Percentiles rank a stretch among this genome's conserved stretches.
phyloP scores from a whole-genome alignment of 2,888 invertebrate species.

The Agapostemon virescens region DNA sequence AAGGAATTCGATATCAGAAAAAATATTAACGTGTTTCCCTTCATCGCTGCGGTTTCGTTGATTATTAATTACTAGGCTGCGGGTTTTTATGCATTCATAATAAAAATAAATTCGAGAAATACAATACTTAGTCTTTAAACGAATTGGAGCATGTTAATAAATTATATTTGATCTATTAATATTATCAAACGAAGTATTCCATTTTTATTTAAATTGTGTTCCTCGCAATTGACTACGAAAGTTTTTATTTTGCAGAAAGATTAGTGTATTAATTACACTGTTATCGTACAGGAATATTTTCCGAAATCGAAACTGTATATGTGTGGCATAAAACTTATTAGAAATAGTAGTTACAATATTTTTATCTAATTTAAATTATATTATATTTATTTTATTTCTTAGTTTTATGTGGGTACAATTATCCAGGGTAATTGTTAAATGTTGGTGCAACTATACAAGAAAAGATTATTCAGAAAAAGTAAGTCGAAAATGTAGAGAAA shows the following conservation, averaged over 20 bases:
- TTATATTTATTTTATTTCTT: background rate
- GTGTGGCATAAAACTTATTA: background rate
- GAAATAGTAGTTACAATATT: too few species aligned
- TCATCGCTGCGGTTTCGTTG: background rate
- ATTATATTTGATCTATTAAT: background rate
- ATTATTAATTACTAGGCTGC: background rate
- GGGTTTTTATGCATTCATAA: background rate
- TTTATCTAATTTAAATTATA: too few species aligned
- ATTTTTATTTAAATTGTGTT: background rate
- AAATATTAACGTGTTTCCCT: background rate
- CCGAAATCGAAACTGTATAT: background rate
- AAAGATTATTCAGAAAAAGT: background rate
- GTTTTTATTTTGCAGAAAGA: background rate
- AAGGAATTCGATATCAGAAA: constrained; percentile 4
- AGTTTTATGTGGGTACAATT: background rate
- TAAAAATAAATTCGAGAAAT: background rate
- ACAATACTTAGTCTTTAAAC: background rate
- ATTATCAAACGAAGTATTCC: background rate
- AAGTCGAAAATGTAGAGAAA: background rate
- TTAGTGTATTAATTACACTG: background rate
- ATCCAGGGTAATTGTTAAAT: background rate
- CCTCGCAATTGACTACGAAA: background rate
- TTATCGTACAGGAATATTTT: background rate
- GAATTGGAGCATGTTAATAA: background rate
- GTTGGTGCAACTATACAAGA: background rate